These are phyloP conservation scores for Trematomus loennbergii DNA, from an alignment of 2,113 vertebrate genomes.

Conservation along the genomic window DNA sequence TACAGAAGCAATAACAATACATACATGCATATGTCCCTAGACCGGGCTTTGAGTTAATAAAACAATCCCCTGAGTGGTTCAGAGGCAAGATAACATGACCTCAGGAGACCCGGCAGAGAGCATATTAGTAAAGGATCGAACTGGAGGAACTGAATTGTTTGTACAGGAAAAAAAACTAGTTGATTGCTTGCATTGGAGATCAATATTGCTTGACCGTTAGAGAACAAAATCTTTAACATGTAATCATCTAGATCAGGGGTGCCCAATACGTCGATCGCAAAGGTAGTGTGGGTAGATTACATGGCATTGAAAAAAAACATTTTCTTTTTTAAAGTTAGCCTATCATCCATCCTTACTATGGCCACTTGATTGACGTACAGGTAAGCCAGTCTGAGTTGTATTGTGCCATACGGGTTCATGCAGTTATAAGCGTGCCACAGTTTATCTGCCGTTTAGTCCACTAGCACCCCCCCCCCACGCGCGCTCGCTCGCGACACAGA, in stretches of 20 bases:
- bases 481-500: too few relatives aligned
- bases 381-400: too few relatives aligned
- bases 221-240: not conserved
- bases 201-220: not conserved
- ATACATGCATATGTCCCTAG: not conserved
- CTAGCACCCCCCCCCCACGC: too few relatives aligned
- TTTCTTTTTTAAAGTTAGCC: too few relatives aligned
- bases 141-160: not conserved
- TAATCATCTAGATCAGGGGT: not conserved
- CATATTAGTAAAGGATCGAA: not conserved
- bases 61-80: not conserved
- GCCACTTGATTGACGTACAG: too few relatives aligned
- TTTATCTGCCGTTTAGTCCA: too few relatives aligned
- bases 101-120: not conserved
- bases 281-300: too few relatives aligned
- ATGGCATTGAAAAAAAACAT: too few relatives aligned
- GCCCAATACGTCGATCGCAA: too few relatives aligned
- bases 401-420: too few relatives aligned
- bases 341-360: too few relatives aligned
- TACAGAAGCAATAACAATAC: not conserved
- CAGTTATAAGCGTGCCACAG: too few relatives aligned
- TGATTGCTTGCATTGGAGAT: not conserved
- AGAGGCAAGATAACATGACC: conserved; percentile 1
- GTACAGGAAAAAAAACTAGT: not conserved
- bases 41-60: not conserved